Evolutionary conservation across 2,888 invertebrate species (phyloP).

Genomic region (Galeruca laticollis): DNA sequence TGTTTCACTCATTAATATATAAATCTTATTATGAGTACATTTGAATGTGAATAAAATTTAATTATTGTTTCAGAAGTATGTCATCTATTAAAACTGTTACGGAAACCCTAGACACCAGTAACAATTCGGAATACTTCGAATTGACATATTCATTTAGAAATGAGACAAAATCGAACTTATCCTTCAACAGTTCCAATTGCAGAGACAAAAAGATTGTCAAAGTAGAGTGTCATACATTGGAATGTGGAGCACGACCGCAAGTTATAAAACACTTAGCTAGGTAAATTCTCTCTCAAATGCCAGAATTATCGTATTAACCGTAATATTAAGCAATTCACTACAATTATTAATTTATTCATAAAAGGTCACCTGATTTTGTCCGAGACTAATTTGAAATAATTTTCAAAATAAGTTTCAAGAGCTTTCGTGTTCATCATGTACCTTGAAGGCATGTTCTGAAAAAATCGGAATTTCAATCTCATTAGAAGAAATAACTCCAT

Average conservation of each 20-base stretch:
- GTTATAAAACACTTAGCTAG: constrained; percentile 76
- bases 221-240: constrained; percentile 76
- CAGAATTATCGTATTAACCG: too few species aligned
- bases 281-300: constrained; percentile 69
- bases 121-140: constrained; percentile 69
- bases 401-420: too few species aligned
- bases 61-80: constrained; percentile 49
- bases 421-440: too few species aligned
- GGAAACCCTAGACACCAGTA: constrained; percentile 33
- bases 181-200: constrained; percentile 76
- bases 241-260: constrained; percentile 80
- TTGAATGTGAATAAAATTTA: neutral
- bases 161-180: constrained; percentile 72
- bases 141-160: constrained; percentile 71
- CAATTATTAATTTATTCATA: too few species aligned
- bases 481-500: too few species aligned
- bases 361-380: too few species aligned
- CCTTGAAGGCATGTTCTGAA: too few species aligned
- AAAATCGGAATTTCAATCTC: too few species aligned
- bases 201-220: constrained; percentile 73
- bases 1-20: neutral
- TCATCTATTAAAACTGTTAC: constrained; percentile 49
- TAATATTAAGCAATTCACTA: too few species aligned
- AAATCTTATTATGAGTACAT: constrained; percentile 14
- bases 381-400: too few species aligned